These are phyloP conservation scores for Ondatra zibethicus DNA, from an alignment of 2,113 vertebrate genomes.

Conservation along the genomic window DNA sequence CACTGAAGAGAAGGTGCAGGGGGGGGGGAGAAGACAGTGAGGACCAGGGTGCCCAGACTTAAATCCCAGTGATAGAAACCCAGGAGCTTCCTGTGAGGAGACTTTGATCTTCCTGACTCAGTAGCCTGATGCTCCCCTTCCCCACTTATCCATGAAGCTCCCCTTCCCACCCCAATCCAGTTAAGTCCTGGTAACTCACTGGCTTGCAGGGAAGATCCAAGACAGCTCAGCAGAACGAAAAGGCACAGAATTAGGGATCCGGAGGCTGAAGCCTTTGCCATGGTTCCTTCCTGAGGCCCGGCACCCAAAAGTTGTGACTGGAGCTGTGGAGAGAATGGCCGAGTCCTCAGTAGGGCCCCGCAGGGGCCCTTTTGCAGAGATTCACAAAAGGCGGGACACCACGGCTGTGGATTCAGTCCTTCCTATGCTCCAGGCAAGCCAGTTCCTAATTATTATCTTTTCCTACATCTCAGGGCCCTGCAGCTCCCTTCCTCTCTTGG, in stretches of 20 bases:
- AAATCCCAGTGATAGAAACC: no score
- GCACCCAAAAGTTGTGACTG: background rate
- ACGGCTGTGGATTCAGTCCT: background rate
- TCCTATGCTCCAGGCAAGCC: fast-evolving
- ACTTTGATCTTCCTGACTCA: background rate
- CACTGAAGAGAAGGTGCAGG: no score
- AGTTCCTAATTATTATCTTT: background rate
- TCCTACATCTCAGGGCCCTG: background rate
- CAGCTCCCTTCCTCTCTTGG: background rate
- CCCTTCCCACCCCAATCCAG: no score
- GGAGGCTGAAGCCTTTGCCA: background rate
- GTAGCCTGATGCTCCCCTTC: no score
- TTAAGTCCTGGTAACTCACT: no score
- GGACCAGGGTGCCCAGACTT: no score
- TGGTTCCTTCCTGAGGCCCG: background rate
- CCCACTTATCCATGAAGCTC: no score
- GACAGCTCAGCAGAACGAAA: background rate
- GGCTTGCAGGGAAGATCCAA: fast-evolving
- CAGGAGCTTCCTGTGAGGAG: no score
- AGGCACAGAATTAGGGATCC: fast-evolving
- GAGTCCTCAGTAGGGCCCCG: background rate
- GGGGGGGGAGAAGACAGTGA: no score
- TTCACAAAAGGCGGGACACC: background rate
- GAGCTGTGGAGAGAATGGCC: background rate
- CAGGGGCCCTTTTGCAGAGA: no score